Evolutionary conservation across 2,797 vertebrate species (phyloP).

Genomic region (Rhynchotus rufescens): DNA sequence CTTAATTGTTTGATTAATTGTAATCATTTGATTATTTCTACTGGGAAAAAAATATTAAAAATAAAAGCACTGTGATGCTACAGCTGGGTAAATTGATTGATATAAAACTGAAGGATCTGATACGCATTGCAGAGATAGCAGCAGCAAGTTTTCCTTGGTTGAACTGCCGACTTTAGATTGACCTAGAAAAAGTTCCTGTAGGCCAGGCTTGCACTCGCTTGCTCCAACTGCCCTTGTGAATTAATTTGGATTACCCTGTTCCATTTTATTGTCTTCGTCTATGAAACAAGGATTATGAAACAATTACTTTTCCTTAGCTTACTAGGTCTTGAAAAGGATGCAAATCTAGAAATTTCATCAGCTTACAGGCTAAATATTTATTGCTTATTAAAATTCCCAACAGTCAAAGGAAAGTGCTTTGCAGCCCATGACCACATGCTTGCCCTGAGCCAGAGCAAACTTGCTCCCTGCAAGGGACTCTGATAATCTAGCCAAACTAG

Average conservation of each 20-base stretch:
- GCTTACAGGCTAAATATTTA: background rate
- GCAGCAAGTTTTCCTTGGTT: background rate
- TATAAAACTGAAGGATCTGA: background rate
- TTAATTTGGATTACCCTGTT: background rate
- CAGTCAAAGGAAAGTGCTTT: background rate
- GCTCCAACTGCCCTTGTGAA: background rate
- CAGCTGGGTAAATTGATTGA: background rate
- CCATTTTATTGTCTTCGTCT: background rate
- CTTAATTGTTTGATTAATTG: slow-evolving; percentile 44
- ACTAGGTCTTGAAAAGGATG: background rate
- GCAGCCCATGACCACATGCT: background rate
- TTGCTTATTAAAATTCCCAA: background rate
- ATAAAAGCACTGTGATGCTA: background rate
- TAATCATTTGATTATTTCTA: background rate
- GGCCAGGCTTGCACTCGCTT: background rate
- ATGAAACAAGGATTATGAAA: background rate
- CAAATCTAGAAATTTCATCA: background rate
- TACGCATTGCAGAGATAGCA: background rate
- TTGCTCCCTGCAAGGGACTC: background rate
- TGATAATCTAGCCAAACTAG: no score
- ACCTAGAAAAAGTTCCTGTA: background rate
- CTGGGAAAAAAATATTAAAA: background rate
- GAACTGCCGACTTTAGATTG: background rate
- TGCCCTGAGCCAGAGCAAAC: background rate
- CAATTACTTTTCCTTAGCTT: background rate